A percentile compares a stretch with the other conserved stretches of the same genome.
Conservation (phyloP, 2,113 vertebrate genomes). For the Hyperopisus bebe region DNA sequence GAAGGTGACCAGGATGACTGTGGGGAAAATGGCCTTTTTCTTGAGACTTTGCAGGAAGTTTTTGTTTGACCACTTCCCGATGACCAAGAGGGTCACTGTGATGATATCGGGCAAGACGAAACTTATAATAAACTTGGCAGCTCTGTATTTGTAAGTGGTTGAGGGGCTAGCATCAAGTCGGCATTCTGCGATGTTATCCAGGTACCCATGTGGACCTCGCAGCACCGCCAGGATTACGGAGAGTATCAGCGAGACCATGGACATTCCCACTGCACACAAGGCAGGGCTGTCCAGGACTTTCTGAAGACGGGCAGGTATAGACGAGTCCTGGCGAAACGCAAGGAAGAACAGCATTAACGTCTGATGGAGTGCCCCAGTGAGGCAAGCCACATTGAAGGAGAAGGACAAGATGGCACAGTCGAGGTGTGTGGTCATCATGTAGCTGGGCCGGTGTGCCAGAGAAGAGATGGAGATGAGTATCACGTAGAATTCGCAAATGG, state of each 20-base stretch:
- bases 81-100: constrained; percentile 43
- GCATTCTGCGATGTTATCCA: constrained; percentile 37
- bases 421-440: constrained; percentile 49
- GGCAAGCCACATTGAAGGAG: constrained; percentile 58
- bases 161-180: constrained; percentile 50
- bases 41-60: constrained; percentile 35
- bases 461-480: constrained; percentile 64
- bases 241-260: constrained; percentile 42
- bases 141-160: constrained; percentile 53
- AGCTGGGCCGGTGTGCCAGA: constrained; percentile 52
- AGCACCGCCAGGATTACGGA: constrained; percentile 48
- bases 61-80: constrained; percentile 31
- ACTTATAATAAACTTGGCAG: constrained; percentile 57
- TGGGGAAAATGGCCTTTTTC: constrained; percentile 27
- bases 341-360: constrained; percentile 45
- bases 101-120: constrained; percentile 53
- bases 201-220: constrained; percentile 38
- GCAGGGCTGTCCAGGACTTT: constrained; percentile 21
- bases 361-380: constrained; percentile 53
- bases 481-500: constrained; percentile 55
- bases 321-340: constrained; percentile 34
- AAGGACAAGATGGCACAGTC: constrained; percentile 60
- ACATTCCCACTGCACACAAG: constrained; percentile 34
- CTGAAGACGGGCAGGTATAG: constrained; percentile 20
- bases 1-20: constrained; percentile 23